Base-by-base conservation (phyloP, 2,113 vertebrate genomes). In the Cochlearius cochlearius region DNA sequence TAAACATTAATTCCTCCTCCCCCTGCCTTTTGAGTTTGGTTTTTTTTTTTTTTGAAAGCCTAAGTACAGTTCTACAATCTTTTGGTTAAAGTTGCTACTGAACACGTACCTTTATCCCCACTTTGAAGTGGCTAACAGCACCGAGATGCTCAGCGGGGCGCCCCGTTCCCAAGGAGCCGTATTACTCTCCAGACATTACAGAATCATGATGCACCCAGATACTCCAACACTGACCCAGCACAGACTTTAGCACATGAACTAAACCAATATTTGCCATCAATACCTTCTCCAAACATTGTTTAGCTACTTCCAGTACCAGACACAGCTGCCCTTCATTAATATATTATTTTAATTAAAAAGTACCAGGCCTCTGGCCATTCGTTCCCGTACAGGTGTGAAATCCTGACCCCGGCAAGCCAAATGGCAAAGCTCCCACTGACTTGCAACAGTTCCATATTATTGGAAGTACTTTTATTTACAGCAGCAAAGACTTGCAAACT, bases 141-240 rank as follows among this genome's bases (percentile, higher is more conserved):
- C 67, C 1, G 6, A 91, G 55, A 2, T 52, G 50, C 21, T n/a
- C 81, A 66, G 56, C 29, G 15, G 60, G 26, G 27, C 38, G 26
- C 5, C n/a, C 1, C 3, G 16, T 8, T 39, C 77, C 72, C 56
- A 68, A 15, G 27, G 34, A 47, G 75, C 10, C 12, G 0, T 2
- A 11, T 20, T 11, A 10, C 12, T 39, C 63, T 39, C 69, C 68
- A 36, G 47, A 8, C 20, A 43, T 14, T 20, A 62, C 59, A 72
- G 58, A 91, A 69, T 4, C 62, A 20, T 4, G 5, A 64, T 18
- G 71, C 14, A 68, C 22, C 16, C 77, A 67, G 20, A 29, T 78
- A 47, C 72, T 36, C 39, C 25, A 34, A 9, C 22, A 7, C 10
- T 21, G 18, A 9, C 27, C 45, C 87, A 81, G n/a, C 32, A 94